A percentile compares a stretch with the other conserved stretches of the same genome.
Conservation (phyloP, 2,113 vertebrate genomes). For the Melanostigma gelatinosum region DNA sequence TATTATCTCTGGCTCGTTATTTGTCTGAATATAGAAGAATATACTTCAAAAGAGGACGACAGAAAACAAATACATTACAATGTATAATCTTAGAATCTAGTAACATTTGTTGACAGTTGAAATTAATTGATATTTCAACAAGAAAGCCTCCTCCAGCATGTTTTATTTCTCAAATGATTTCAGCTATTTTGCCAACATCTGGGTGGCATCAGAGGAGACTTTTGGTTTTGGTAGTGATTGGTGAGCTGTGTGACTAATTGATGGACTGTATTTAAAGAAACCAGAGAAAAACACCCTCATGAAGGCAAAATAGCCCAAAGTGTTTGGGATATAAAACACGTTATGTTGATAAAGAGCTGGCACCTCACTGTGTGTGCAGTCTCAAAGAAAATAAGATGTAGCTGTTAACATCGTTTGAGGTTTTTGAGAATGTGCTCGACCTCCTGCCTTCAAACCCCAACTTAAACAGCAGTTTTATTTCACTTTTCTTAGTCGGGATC, state of each 20-base stretch:
- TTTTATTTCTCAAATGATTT: background rate
- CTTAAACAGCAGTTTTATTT: conserved; percentile 16
- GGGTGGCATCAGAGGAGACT: no score
- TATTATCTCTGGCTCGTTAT: background rate
- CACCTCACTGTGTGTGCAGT: background rate
- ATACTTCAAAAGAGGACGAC: background rate
- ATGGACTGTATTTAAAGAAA: background rate
- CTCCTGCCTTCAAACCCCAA: conserved; percentile 1
- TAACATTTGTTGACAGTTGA: background rate
- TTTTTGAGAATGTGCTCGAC: background rate
- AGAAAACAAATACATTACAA: background rate
- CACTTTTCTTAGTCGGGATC: background rate
- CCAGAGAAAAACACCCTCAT: background rate
- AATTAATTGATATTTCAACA: background rate
- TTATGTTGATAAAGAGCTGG: background rate
- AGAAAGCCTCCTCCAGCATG: no score
- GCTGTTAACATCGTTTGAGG: background rate
- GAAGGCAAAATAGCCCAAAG: background rate
- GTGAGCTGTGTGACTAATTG: background rate
- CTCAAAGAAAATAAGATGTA: background rate
- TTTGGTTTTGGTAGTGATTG: background rate
- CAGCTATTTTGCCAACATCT: background rate
- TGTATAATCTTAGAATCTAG: background rate
- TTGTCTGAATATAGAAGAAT: background rate
- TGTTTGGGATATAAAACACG: background rate